Evolutionary conservation across 2,113 vertebrate genomes (phyloP), one percentile per base, ranked within the genome.

Genomic region (Anoura caudifer): DNA sequence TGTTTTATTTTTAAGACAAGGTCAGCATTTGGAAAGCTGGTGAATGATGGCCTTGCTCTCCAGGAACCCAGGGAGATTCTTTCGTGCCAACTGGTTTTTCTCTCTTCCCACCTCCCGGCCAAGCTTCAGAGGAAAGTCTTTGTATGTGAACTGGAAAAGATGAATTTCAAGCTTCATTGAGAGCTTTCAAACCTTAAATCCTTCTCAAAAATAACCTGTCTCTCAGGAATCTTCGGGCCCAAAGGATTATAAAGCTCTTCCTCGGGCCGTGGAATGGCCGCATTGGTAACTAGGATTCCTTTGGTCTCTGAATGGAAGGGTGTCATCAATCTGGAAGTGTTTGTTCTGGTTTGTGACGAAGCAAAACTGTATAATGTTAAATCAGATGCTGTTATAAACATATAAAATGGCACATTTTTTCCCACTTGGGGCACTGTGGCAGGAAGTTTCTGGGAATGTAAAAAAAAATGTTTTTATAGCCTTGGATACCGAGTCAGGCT

Each of bases 311-410:
- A 94, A 97, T 97, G 92, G 96, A 98, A 98, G 98, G 98, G 97
- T 98, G 97, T 97, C 94, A 98, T 98, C 98, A 98, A 98, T 98
- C 98, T 98, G 95, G 67, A 96, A 98, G 98, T 97, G 98, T 98
- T 98, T 98, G 97, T 97, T 98, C 98, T 98, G 97, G 96, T 98
- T 98, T 98, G 97, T 94, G 97, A 97, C 87, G 95, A 96, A 97
- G 95, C 97, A 97, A 98, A 98, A 92, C 94, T 96, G 96, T 76
- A 31, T 96, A 97, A 96, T 95, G 89, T 97, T 98, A 97, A 97
- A 98, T 98, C 98, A 98, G 93, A 98, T 91, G 93, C 91, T 97
- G 97, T 45, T 83, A 69, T 96, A 98, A 98, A 98, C 98, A 98
- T 94, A 96, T 73, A 70, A 95, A 94, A 43, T 96, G 91, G 94